phyloP scores from a whole-genome alignment of 2,797 vertebrate genomes.

The Zalophus californianus region DNA sequence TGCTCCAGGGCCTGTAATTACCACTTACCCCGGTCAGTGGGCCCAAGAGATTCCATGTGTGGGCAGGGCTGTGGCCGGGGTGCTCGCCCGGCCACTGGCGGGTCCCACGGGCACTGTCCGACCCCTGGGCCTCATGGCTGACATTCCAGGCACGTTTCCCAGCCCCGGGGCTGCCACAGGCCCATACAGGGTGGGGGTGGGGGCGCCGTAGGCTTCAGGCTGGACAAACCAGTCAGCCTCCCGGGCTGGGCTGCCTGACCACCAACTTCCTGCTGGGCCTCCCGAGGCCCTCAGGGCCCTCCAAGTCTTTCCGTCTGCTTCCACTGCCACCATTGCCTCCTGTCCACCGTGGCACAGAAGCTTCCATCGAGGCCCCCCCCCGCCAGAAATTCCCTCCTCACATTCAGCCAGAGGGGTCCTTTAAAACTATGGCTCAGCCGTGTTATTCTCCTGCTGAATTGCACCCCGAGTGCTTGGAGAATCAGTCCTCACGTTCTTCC shows the following conservation, averaged over 20 bases:
- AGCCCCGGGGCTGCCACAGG: background rate
- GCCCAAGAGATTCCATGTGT: background rate
- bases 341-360: background rate
- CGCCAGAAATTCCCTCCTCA: background rate
- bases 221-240: background rate
- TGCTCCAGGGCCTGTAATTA: background rate
- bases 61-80: constrained; percentile 62
- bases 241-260: background rate
- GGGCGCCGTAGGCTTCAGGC: background rate
- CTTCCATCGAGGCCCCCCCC: background rate
- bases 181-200: background rate
- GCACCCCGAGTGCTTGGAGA: rapidly evolving
- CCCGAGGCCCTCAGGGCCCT: background rate
- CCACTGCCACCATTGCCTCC: background rate
- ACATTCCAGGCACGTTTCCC: constrained; percentile 66
- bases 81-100: background rate
- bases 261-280: constrained; percentile 42
- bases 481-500: background rate
- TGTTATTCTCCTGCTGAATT: rapidly evolving
- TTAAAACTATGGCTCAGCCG: rapidly evolving
- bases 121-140: background rate
- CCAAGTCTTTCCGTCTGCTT: background rate
- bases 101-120: background rate
- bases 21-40: constrained; percentile 24
- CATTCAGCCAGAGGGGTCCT: background rate